A percentile compares a stretch with the other conserved stretches of the same genome.
Conservation (phyloP, 2,888 invertebrate genomes). For the Atethmia centrago region DNA sequence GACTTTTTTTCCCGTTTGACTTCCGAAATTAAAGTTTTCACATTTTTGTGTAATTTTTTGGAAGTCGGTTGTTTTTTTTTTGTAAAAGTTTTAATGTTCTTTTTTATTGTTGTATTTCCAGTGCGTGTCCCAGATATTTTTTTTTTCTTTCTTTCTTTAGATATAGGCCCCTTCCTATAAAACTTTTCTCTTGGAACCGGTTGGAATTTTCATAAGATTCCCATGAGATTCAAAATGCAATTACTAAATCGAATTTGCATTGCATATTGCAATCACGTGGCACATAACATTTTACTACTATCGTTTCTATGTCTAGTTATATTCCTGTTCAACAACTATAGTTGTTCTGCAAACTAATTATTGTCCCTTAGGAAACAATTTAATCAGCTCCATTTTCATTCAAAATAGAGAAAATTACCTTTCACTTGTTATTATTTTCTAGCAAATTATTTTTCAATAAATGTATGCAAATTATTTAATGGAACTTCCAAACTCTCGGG, state of each 20-base stretch:
- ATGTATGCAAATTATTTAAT: conserved; percentile 58
- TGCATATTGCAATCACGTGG: neutral
- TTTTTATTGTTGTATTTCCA: no score
- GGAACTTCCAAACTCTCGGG: conserved; percentile 53
- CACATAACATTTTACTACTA: neutral
- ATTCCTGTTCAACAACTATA: neutral
- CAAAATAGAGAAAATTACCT: conserved; percentile 29
- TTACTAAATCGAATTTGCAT: neutral
- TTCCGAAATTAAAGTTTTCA: no score
- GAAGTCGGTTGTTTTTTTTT: no score
- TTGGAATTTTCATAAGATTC: no score
- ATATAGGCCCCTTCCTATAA: no score
- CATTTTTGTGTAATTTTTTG: no score
- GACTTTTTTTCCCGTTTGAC: no score
- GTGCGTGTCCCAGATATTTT: no score
- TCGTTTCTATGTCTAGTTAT: neutral
- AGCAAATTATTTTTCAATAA: conserved; percentile 54
- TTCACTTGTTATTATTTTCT: conserved; percentile 45
- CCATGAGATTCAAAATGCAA: neutral
- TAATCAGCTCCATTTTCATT: conserved; percentile 3
- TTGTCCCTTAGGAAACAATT: conserved; percentile 18
- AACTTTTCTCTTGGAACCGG: no score
- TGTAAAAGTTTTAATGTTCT: no score
- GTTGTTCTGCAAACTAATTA: conserved; percentile 23
- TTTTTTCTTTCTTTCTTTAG: no score